These are phyloP conservation scores for Gasteruption jaculator DNA, from an alignment of 2,888 invertebrate genomes.

Conservation along the genomic window DNA sequence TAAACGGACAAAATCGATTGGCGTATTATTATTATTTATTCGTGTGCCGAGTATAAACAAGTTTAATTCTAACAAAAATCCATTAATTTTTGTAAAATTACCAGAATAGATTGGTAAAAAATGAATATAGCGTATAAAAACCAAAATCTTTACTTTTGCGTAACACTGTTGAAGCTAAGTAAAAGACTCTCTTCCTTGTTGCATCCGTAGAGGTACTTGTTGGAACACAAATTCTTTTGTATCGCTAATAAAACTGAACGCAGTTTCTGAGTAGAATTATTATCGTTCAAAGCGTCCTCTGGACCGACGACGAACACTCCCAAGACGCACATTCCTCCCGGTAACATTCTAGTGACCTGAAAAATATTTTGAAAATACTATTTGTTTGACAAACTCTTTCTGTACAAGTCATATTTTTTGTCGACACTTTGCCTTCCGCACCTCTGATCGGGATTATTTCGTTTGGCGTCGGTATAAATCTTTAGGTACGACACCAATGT, in stretches of 20 bases:
- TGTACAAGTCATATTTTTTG: no score
- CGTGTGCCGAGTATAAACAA: no score
- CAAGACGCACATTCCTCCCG: slow-evolving; percentile 83
- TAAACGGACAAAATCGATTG: slow-evolving; percentile 33
- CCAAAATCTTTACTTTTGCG: slow-evolving; percentile 58
- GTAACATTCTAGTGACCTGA: slow-evolving; percentile 80
- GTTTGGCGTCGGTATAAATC: no score
- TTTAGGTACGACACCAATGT: no score
- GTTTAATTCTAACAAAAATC: no score
- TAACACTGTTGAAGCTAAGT: slow-evolving; percentile 55
- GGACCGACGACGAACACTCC: slow-evolving; percentile 75
- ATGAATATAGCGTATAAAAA: no score
- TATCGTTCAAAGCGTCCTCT: slow-evolving; percentile 61
- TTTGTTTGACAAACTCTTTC: no score
- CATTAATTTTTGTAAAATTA: background rate
- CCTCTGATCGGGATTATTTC: no score
- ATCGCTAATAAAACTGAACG: slow-evolving; percentile 58
- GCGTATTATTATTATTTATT: background rate
- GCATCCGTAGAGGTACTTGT: slow-evolving; percentile 62
- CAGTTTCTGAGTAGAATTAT: slow-evolving; percentile 58
- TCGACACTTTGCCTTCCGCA: no score
- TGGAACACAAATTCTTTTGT: slow-evolving; percentile 56
- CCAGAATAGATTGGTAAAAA: no score
- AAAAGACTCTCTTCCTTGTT: slow-evolving; percentile 62
- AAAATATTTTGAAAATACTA: slow-evolving; percentile 13